Percentiles rank a stretch among this genome's conserved stretches.
phyloP scores from a whole-genome alignment of 2,888 invertebrate species.

The Scrobipalpa atriplicella region DNA sequence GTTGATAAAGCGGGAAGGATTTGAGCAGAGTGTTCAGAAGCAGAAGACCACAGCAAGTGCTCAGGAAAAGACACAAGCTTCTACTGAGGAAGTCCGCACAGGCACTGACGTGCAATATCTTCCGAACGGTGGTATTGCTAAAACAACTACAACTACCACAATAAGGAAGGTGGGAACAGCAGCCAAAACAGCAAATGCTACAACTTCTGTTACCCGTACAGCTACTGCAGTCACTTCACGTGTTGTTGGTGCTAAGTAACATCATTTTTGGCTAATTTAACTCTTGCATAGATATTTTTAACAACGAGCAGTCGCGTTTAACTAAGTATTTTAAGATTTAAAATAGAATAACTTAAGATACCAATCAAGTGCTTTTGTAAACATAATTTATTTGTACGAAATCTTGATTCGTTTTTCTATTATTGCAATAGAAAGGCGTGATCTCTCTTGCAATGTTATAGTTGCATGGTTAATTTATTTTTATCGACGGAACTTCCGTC shows the following conservation, averaged over 20 bases:
- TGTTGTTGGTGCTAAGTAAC: slow-evolving; percentile 71
- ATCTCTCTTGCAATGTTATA: slow-evolving; percentile 39
- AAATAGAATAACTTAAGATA: slow-evolving; percentile 9
- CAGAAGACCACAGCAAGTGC: slow-evolving; percentile 61
- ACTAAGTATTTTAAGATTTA: slow-evolving; percentile 26
- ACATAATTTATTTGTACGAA: slow-evolving; percentile 6
- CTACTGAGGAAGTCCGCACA: slow-evolving; percentile 65
- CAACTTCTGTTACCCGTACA: slow-evolving; percentile 63
- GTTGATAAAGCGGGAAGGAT: slow-evolving; percentile 62
- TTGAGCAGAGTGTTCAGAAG: slow-evolving; percentile 61
- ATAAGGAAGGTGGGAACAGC: slow-evolving; percentile 67
- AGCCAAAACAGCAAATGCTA: slow-evolving; percentile 65
- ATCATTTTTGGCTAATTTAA: slow-evolving; percentile 26
- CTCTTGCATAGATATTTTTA: slow-evolving; percentile 31
- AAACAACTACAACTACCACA: slow-evolving; percentile 73
- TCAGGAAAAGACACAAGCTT: slow-evolving; percentile 62
- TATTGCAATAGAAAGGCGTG: slow-evolving; percentile 30
- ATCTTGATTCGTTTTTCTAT: slow-evolving; percentile 39
- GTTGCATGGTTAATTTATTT: slow-evolving; percentile 23
- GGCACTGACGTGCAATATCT: slow-evolving; percentile 69
- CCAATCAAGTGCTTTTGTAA: neutral
- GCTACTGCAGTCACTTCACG: slow-evolving; percentile 70
- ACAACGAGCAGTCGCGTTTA: slow-evolving; percentile 32
- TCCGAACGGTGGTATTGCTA: slow-evolving; percentile 67
- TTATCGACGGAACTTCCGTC: slow-evolving; percentile 19